Conservation (phyloP, 2,888 invertebrate genomes). For the Meloe dianella region DNA sequence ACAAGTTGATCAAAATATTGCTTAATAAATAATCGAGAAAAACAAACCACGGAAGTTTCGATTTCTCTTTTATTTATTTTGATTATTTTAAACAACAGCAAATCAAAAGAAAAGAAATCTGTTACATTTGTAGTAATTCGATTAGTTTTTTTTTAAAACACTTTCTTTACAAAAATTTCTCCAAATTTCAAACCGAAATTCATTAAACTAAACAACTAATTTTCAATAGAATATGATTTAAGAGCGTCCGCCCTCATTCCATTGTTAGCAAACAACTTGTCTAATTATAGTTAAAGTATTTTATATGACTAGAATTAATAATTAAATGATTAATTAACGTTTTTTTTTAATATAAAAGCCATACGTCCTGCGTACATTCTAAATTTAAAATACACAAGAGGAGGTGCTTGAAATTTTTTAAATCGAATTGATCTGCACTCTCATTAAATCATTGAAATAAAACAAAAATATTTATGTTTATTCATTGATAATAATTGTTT, state of each 20-base stretch:
- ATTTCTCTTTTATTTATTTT: slow-evolving; percentile 5
- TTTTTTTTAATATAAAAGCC: not conserved
- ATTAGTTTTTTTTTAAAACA: not conserved
- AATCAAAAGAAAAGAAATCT: not conserved
- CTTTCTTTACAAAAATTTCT: slow-evolving; percentile 2
- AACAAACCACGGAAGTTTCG: not conserved
- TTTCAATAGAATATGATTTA: not conserved
- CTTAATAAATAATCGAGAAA: not conserved
- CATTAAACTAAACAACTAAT: not conserved
- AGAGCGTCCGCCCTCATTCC: not conserved
- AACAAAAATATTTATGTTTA: not conserved
- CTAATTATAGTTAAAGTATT: slow-evolving; percentile 4
- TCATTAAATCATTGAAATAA: not conserved
- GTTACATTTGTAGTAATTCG: not conserved
- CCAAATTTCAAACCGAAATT: not conserved
- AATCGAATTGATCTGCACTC: not conserved
- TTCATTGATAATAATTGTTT: not conserved
- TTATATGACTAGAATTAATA: not conserved
- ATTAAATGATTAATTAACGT: not conserved
- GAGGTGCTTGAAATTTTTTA: not conserved
- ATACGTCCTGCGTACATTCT: not conserved
- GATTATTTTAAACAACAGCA: not conserved
- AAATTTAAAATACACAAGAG: not conserved
- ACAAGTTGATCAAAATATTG: not conserved
- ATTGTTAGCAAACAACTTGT: not conserved